Conservation (phyloP, 1,140 invertebrate species). For the Trissolcus basalis region DNA sequence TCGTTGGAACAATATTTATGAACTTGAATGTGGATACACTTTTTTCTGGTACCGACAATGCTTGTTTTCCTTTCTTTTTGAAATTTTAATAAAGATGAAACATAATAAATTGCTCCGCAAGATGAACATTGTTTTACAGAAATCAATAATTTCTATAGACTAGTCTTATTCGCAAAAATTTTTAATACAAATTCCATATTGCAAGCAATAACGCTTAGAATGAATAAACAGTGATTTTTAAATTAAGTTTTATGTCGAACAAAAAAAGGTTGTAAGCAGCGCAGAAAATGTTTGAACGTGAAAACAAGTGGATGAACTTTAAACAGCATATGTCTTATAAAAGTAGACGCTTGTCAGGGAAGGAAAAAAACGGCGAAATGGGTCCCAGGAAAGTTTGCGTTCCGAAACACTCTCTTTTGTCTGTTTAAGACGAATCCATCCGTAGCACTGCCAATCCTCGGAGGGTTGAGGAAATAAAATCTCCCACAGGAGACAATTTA, state of each 20-base stretch:
- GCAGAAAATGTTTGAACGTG: constrained; percentile 20
- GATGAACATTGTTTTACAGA: too few relatives aligned
- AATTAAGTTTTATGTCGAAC: constrained; percentile 4
- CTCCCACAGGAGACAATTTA: constrained; percentile 12
- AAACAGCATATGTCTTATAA: constrained; percentile 16
- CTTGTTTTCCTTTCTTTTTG: too few relatives aligned
- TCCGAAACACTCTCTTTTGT: constrained; percentile 35
- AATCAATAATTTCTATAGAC: too few relatives aligned
- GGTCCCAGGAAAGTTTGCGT: constrained; percentile 20
- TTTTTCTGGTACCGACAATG: neutral
- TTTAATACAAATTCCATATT: too few relatives aligned
- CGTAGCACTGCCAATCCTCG: constrained; percentile 21
- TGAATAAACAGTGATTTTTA: too few relatives aligned
- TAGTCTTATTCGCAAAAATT: too few relatives aligned
- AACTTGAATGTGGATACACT: constrained; percentile 14
- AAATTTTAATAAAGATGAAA: too few relatives aligned
- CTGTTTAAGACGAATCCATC: constrained; percentile 30
- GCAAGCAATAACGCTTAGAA: too few relatives aligned
- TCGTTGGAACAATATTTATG: constrained; percentile 14
- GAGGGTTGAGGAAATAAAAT: constrained; percentile 24
- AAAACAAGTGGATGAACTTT: constrained; percentile 33
- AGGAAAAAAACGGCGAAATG: constrained; percentile 22
- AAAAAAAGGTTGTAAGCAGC: constrained; percentile 11
- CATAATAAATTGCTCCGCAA: too few relatives aligned
- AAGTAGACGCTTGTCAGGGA: constrained; percentile 22